Base-by-base conservation (phyloP, 2,888 invertebrate species). In the Tigriopus californicus region DNA sequence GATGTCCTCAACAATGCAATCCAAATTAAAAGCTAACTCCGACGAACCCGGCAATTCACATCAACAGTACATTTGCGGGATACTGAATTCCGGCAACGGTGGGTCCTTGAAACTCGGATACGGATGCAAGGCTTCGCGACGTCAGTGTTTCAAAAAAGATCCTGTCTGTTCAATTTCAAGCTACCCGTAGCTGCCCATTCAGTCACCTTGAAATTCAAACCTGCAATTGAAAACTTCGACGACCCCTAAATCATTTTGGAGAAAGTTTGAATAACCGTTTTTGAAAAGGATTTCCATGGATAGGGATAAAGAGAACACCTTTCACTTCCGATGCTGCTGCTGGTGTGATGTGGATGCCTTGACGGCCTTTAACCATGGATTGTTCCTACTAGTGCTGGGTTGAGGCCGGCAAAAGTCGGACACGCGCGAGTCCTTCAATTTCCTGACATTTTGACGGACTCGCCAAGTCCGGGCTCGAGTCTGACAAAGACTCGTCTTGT, bases 51-150 rank as follows among this genome's bases (percentile, higher is more conserved):
- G 20, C 55, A 61, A 59, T 48, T 42, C 61, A 55, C 62, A 64
- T 67, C 11, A 63, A 71, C n/a, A 71, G 58, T 64, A 67, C 12
- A 56, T 71, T 1, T 71, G 70, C 66, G 72, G 66, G 0, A 71
- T 72, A 64, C 64, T 72, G 44, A 72, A 72, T 65, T 68, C 70
- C n/a, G 71, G 71, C 12, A 61, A 63, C 40, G 72, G 71, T 40
- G 72, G 72, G 6, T 68, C 67, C 11, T 65, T 70, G 1, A 71
- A 69, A 61, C 64, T 71, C 15, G 72, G 72, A n/a, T 10, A 60
- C 66, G 13, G 71, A 72, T 63, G 63, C 62, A 64, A 47, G 72
- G 72, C 10, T 54, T 72, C 8, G 59, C 63, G 8, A 63, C 72
- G n/a, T 68, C 70, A 4, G 64, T 63, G n/a, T 69, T 66, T 61